Base-by-base conservation (phyloP, 1,140 invertebrate genomes). In the Copidosoma floridanum region DNA sequence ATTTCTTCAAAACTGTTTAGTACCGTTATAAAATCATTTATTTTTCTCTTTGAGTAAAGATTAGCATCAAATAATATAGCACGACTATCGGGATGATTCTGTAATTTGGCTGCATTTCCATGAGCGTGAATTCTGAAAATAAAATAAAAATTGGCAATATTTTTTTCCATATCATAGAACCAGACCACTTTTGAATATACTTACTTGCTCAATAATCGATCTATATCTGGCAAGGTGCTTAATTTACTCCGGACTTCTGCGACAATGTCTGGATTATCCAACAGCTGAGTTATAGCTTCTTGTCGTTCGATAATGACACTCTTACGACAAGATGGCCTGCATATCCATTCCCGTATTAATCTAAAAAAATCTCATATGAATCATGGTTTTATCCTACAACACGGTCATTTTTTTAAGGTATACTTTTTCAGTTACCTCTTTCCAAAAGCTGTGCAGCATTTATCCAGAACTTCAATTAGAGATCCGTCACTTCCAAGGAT, bases 61-160 rank as follows among this genome's bases (percentile, higher is more conserved):
- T 89, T 86, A 54, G 89, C 87, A 73, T 99, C 95, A 72, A 95
- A 99, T 67, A 98, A 86, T 50, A 98, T 89, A 1, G 97, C 97
- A 65, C 96, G 82, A 1, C 87, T 85, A 69, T 99, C 97, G 0
- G 97, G 97, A 81, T 99, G 97, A 62, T 87, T 81, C 61, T 86
- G 83, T 23, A 85, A 82, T 46, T 86, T 83, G 32, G 85, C 85
- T 52, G 86, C 81, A 71, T 89, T 93, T 32, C 96, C 95, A 57
- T 95, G 85, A 3, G 88, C 84, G 71, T 98, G 93, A 66, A 98
- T 94, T 80, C 92, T 94, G 73, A 57, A 66, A 66, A 64, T 57
- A 66, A 27, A 11, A 20, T 37, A 37, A 26, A 18, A 24, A 29
- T 44, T 32, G n/a, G n/a, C n/a, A 44, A 37, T 14, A 35, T 37